phyloP scores from a whole-genome alignment of 1,140 invertebrate species.

The Asbolus verrucosus region DNA sequence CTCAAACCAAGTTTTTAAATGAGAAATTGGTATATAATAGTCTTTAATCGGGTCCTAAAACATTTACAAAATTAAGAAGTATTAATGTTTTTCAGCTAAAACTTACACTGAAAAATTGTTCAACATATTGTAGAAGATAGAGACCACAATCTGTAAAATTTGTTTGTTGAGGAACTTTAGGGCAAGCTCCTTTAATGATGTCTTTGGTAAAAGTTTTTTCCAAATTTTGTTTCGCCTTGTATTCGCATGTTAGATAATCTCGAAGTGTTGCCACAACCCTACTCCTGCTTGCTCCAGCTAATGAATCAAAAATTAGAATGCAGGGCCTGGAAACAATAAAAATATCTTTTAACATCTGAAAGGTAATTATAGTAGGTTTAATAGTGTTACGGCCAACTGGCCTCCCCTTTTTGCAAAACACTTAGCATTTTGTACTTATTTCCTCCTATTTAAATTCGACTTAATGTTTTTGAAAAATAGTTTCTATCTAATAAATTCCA shows the following conservation, averaged over 20 bases:
- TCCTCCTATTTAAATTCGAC: too few relatives aligned
- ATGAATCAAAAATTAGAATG: constrained; percentile 95
- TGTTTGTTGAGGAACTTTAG: constrained; percentile 95
- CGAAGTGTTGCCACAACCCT: constrained; percentile 87
- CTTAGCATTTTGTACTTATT: too few relatives aligned
- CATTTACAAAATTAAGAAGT: neutral
- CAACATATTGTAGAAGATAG: constrained; percentile 95
- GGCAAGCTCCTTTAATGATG: constrained; percentile 84
- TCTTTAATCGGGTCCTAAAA: constrained; percentile 78
- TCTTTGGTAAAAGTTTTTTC: constrained; percentile 80
- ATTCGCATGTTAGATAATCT: constrained; percentile 92
- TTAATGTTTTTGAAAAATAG: too few relatives aligned
- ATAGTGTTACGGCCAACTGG: too few relatives aligned
- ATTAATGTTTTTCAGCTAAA: neutral
- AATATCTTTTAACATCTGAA: constrained; percentile 4
- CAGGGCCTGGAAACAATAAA: constrained; percentile 76
- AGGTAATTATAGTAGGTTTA: neutral
- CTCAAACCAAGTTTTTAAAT: constrained; percentile 82
- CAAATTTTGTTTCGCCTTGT: constrained; percentile 79
- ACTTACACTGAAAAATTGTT: constrained; percentile 89
- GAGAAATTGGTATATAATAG: constrained; percentile 81
- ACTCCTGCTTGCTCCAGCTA: constrained; percentile 82
- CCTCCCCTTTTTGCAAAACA: too few relatives aligned
- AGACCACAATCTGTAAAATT: constrained; percentile 98
- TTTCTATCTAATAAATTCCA: too few relatives aligned